Base-by-base conservation (phyloP, 1,140 invertebrate species). In the Aphidius ervi region DNA sequence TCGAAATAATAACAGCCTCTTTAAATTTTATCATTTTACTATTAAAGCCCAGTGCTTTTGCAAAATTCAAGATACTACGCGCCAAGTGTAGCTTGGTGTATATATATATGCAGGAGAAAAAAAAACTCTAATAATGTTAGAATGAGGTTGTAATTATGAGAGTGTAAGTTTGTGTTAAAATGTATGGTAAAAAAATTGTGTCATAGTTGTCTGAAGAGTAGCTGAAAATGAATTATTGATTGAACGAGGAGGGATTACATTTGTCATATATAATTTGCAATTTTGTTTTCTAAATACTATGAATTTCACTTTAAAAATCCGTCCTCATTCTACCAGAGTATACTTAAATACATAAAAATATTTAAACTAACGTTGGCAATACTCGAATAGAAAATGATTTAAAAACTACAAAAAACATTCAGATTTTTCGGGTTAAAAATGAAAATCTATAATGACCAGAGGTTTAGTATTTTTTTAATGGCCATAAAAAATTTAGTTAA, bases 41-140 rank as follows among this genome's bases (percentile, higher is more conserved):
- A 66, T 67, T 69, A 69, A 71, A 73, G 67, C 70, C 71, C 66
- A 70, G 70, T 71, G 68, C 68, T 70, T 73, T 73, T 70, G 70
- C 68, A 73, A 71, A 73, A 73, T 71, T 65, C 63, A 67, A 63
- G 55, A 63, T 61, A 62, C 52, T 37, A 73, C 70, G 67, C 65
- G 67, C 68, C 61, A 67, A 70, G 63, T 71, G 64, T 69, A 66
- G 66, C 67, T 68, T 68, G 65, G 63, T 63, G 68, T 67, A 68
- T 67, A 61, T 58, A 57, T 66, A 66, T 65, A 68, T 31, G 23
- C 1, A 4, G 4, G 23, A 31, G 23, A 31, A 31, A 31, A 31
- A 31, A 31, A 31, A 31, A 1, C 23, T 31, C 1, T 31, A 31
- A 31, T 31, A 31, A 31, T 31, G 23, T 31, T 31, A 31, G 23